Base-by-base conservation (phyloP, 2,888 invertebrate species). In the Endotricha flammealis region DNA sequence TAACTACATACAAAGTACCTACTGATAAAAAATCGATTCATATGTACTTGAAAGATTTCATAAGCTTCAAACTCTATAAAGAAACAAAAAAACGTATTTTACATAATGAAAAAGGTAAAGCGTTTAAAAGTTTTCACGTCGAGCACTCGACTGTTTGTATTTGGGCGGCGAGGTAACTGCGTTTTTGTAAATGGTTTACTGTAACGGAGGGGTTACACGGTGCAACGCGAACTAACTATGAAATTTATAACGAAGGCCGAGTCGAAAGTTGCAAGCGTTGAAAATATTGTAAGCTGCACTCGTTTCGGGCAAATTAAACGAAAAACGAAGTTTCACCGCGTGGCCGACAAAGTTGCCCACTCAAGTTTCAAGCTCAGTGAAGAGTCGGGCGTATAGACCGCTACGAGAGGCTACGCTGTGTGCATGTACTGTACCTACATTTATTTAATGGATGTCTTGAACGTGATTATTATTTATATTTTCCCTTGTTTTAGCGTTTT, bases 301-400 rank as follows among this genome's bases (percentile, higher is more conserved):
- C 79, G 80, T 83, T 83, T 78, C 71, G 73, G 72, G 64, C 72
- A 78, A 83, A 83, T 85, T 83, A 85, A 85, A 85, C 82, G 83
- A 78, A 82, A 83, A 83, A 76, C 71, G 71, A 82, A 83, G 80
- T 85, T 82, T 66, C 60, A 53, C 67, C 64, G 70, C 70, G 68
- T 67, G 66, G 69, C 69, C 67, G 76, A 64, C 73, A 65, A 82
- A 82, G 80, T 83, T 82, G 70, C 58, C 69, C 70, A 74, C 78
- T 76, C 76, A 78, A 83, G 81, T 82, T 81, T 69, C 59, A 63
- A 68, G 63, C 63, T 55, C 57, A 59, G 45, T 39, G 50, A 55
- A 57, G 62, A 58, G 59, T 47, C 54, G 56, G 49, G 52, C 56
- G 47, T 54, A 54, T 61, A 60, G 59, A 50, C 60, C 51, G 53